Conservation (phyloP, 2,113 vertebrate species). For the Pelobates fuscus region DNA sequence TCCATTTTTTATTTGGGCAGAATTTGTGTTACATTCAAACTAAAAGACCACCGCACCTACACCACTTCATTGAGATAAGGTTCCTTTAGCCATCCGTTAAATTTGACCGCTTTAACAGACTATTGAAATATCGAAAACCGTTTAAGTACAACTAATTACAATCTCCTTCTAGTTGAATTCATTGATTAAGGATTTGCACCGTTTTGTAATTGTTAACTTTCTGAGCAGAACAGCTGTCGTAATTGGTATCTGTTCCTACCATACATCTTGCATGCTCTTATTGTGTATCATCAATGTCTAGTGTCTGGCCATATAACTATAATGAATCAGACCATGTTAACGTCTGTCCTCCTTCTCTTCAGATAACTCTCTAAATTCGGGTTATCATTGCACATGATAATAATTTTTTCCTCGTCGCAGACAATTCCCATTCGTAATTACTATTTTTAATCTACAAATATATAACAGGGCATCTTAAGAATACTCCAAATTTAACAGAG, state of each 20-base stretch:
- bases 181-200: constrained; percentile 15
- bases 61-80: too few species aligned
- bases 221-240: constrained; percentile 10
- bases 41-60: too few species aligned
- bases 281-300: not conserved
- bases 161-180: not conserved
- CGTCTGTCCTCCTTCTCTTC: constrained; percentile 33
- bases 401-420: constrained; percentile 10
- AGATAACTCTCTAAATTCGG: constrained; percentile 1
- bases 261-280: constrained; percentile 2
- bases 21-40: too few species aligned
- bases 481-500: not conserved
- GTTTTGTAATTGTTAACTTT: constrained; percentile 21
- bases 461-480: not conserved
- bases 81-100: too few species aligned
- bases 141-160: not conserved
- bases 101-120: too few species aligned
- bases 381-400: constrained; percentile 2
- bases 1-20: too few species aligned
- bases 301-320: constrained; percentile 22
- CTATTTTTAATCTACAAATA: not conserved
- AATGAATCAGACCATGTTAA: constrained; percentile 10
- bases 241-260: not conserved
- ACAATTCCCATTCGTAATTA: constrained; percentile 4
- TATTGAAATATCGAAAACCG: too few species aligned